phyloP scores from a whole-genome alignment of 37 sponge, comb jelly and placozoan genomes.

The Beroe forskalii region DNA sequence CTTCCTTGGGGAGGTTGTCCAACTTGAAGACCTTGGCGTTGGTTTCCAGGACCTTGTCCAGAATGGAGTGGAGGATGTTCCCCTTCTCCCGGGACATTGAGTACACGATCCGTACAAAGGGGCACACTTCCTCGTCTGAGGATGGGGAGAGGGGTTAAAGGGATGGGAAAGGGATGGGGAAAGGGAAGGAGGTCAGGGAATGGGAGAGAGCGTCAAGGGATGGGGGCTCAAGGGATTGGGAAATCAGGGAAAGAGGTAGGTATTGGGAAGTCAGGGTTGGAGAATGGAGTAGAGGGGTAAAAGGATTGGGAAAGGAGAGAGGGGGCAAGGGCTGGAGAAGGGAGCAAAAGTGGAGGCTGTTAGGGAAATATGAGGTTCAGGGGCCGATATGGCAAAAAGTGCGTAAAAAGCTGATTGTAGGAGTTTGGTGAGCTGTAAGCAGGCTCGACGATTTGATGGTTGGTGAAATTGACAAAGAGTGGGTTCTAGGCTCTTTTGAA shows the following conservation, averaged over 20 bases:
- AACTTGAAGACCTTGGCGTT: constrained; percentile 72
- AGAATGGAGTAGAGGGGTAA: no score
- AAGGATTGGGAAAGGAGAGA: neutral
- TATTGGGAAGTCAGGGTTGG: no score
- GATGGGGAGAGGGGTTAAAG: neutral
- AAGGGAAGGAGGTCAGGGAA: neutral
- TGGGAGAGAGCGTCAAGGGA: neutral
- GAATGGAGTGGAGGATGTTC: constrained; percentile 64
- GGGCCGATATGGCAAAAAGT: no score
- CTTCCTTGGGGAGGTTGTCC: constrained; percentile 68
- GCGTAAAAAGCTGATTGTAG: no score
- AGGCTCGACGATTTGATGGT: no score
- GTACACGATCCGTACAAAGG: constrained; percentile 83
- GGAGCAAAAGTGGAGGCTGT: no score
- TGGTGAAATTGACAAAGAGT: no score
- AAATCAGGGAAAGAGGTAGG: no score
- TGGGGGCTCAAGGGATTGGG: neutral
- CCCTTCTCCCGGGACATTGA: constrained; percentile 62
- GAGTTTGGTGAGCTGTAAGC: no score
- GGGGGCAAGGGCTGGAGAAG: no score
- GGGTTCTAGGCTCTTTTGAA: no score
- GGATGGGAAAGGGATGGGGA: neutral
- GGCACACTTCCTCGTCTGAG: constrained; percentile 69
- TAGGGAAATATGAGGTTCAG: no score
- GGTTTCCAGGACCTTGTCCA: constrained; percentile 68